A percentile compares a stretch with the other conserved stretches of the same genome.
These are phyloP conservation scores for Taphrorychus bicolor DNA, from an alignment of 2,888 invertebrate species.

Conservation along the genomic window DNA sequence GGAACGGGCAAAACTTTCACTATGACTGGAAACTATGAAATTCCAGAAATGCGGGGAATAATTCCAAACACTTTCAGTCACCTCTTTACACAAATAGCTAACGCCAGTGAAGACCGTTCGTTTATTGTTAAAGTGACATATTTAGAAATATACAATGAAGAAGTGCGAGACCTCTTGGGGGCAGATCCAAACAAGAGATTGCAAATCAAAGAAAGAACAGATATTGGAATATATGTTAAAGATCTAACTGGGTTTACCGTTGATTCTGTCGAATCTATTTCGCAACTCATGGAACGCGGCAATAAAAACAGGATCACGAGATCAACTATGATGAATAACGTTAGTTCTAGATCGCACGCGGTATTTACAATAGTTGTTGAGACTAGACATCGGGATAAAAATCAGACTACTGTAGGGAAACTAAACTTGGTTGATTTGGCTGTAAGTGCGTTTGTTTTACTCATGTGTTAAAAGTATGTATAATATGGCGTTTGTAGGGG, in stretches of 20 bases:
- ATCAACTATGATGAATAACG: slow-evolving; percentile 97
- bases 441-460: slow-evolving; percentile 66
- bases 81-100: slow-evolving; percentile 96
- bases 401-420: slow-evolving; percentile 92
- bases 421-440: slow-evolving; percentile 97
- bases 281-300: slow-evolving; percentile 75
- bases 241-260: slow-evolving; percentile 98
- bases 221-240: slow-evolving; percentile 97
- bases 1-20: slow-evolving; percentile 99
- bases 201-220: slow-evolving; percentile 94
- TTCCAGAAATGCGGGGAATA: slow-evolving; percentile 91
- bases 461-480: slow-evolving; percentile 4
- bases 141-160: slow-evolving; percentile 99
- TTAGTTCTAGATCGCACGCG: slow-evolving; percentile 96
- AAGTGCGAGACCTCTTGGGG: slow-evolving; percentile 89
- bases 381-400: slow-evolving; percentile 86
- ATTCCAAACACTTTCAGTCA: slow-evolving; percentile 99
- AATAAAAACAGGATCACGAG: slow-evolving; percentile 92
- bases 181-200: slow-evolving; percentile 86
- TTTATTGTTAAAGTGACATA: slow-evolving; percentile 98
- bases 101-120: slow-evolving; percentile 74
- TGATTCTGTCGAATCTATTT: slow-evolving; percentile 65
- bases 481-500: slow-evolving; percentile 67
- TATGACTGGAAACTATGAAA: slow-evolving; percentile 91
- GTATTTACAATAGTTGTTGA: slow-evolving; percentile 98